phyloP scores from a whole-genome alignment of 2,888 invertebrate genomes.

The Lasioglossum marginatum region DNA sequence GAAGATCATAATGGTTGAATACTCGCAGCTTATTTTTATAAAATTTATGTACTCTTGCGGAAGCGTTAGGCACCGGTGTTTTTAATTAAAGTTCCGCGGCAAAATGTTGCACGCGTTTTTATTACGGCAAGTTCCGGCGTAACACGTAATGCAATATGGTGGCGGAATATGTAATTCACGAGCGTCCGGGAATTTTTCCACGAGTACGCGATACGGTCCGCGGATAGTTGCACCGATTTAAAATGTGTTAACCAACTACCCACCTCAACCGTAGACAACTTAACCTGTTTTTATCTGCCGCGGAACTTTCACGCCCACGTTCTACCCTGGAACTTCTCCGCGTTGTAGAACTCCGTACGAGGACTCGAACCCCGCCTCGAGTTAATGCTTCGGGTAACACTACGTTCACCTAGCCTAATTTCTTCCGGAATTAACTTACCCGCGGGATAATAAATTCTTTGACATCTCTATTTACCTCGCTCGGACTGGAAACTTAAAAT shows the following conservation, averaged over 20 bases:
- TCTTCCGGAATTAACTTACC: slow-evolving; percentile 1
- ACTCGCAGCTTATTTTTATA: background rate
- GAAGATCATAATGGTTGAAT: background rate
- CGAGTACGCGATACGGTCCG: background rate
- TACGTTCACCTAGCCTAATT: slow-evolving; percentile 4
- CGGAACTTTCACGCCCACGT: slow-evolving; percentile 12
- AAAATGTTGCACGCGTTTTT: background rate
- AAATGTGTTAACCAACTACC: slow-evolving; percentile 30
- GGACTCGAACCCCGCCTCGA: background rate
- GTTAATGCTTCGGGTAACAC: slow-evolving; percentile 7
- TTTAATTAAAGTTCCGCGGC: slow-evolving; percentile 2
- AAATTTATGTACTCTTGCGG: background rate
- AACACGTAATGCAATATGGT: slow-evolving; percentile 13
- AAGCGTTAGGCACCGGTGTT: background rate
- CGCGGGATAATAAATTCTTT: slow-evolving; percentile 2
- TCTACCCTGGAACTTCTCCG: slow-evolving; percentile 7
- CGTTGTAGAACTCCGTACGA: background rate
- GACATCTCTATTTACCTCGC: background rate
- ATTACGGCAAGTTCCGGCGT: background rate
- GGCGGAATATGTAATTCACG: slow-evolving; percentile 25
- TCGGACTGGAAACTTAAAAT: background rate
- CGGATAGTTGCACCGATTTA: slow-evolving; percentile 22
- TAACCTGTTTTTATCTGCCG: slow-evolving; percentile 26
- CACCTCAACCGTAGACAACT: slow-evolving; percentile 27
- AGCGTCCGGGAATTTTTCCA: background rate